Percentiles rank a stretch among this genome's conserved stretches.
These are phyloP conservation scores for Stramonita haemastoma DNA, from an alignment of 2,888 invertebrate species.

Conservation along the genomic window DNA sequence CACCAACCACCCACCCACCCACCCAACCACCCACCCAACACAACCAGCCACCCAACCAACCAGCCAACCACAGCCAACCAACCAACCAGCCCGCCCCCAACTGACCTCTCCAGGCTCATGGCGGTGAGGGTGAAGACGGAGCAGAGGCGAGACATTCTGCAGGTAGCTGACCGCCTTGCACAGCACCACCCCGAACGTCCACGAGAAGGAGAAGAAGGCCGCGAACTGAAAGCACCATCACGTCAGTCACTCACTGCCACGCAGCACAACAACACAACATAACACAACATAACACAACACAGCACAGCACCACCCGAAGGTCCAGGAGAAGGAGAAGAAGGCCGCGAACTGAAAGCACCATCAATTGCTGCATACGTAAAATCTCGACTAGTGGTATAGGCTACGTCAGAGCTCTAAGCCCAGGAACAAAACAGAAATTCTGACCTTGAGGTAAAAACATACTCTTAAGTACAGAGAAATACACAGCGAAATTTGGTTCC, in stretches of 20 bases:
- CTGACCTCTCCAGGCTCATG: constrained; percentile 82
- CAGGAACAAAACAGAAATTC: no score
- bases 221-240: no score
- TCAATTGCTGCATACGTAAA: no score
- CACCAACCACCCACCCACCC: neutral
- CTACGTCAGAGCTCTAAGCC: no score
- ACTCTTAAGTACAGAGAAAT: no score
- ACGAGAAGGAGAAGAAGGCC: constrained; percentile 75
- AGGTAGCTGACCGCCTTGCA: constrained; percentile 86
- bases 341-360: no score
- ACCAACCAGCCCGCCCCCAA: neutral
- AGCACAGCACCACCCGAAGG: constrained; percentile 83
- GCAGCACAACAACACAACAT: no score
- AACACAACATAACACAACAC: no score
- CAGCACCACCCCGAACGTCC: constrained; percentile 83
- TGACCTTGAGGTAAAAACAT: no score
- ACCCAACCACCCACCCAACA: neutral
- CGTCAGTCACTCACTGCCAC: no score
- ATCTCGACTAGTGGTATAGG: no score
- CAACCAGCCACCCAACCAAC: neutral
- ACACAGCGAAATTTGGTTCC: no score
- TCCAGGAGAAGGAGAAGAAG: constrained; percentile 79
- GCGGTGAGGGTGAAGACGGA: constrained; percentile 85
- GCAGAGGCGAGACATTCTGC: constrained; percentile 85
- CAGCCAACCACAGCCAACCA: neutral